Evolutionary conservation across 2,888 invertebrate species (phyloP).

Genomic region (Lithophane semibrunnea): DNA sequence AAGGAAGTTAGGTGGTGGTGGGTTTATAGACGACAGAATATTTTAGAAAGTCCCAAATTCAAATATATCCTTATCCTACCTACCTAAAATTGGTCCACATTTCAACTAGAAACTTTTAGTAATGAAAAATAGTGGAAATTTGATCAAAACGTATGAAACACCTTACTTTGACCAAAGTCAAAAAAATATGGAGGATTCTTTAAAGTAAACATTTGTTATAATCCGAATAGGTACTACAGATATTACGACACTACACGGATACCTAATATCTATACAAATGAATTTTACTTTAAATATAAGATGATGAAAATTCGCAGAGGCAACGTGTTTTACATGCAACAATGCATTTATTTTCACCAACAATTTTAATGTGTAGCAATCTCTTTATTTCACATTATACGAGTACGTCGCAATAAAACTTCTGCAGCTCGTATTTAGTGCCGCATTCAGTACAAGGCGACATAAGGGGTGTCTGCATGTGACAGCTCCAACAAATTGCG

Average conservation of each 20-base stretch:
- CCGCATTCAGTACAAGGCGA: slow-evolving; percentile 25
- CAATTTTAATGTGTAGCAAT: neutral
- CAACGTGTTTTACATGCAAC: neutral
- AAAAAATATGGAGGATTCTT: neutral
- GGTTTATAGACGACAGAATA: neutral
- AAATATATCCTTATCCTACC: neutral
- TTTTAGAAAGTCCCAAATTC: neutral
- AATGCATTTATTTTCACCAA: neutral
- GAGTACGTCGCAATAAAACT: slow-evolving; percentile 23
- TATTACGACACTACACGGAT: too few species aligned
- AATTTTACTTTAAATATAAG: too few species aligned
- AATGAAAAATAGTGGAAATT: neutral
- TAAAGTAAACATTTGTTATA: too few species aligned
- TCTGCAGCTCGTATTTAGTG: slow-evolving; percentile 33
- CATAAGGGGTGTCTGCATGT: slow-evolving; percentile 64
- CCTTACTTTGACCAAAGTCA: neutral
- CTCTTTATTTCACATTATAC: neutral
- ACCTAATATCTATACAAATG: too few species aligned
- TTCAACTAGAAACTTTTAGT: neutral
- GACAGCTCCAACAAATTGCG: slow-evolving; percentile 67
- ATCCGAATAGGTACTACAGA: neutral
- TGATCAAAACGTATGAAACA: neutral
- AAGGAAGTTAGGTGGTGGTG: neutral
- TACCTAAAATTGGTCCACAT: neutral
- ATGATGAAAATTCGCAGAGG: neutral